Evolutionary conservation across 2,888 invertebrate species (phyloP).

Genomic region (Pasiphila rectangulata): DNA sequence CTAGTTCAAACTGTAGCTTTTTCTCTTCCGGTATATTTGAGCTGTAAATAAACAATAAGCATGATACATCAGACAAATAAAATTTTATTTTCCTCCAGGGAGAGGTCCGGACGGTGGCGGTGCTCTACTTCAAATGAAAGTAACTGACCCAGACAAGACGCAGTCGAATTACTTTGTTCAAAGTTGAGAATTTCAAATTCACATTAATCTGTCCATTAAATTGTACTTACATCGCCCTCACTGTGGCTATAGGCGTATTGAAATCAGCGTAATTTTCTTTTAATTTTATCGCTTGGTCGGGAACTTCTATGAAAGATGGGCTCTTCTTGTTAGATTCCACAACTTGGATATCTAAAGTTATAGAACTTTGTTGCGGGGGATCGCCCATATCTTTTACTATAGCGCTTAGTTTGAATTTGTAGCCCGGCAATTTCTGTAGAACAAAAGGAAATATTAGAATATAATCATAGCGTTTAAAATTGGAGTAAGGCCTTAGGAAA

Average conservation of each 20-base stretch:
- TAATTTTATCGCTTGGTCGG: constrained; percentile 83
- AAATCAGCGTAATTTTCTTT: constrained; percentile 89
- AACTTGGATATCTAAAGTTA: constrained; percentile 90
- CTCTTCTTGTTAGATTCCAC: constrained; percentile 93
- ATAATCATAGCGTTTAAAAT: no score
- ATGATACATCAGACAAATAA: constrained; percentile 28
- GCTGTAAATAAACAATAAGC: constrained; percentile 52
- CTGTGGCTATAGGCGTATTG: constrained; percentile 84
- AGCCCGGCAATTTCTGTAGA: constrained; percentile 81
- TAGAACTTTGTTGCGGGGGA: constrained; percentile 83
- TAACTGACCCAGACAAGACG: constrained; percentile 27
- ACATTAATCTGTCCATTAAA: constrained; percentile 35
- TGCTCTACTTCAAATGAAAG: constrained; percentile 24
- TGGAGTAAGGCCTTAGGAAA: no score
- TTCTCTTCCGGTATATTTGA: constrained; percentile 89
- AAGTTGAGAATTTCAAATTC: constrained; percentile 33
- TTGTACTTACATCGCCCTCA: constrained; percentile 85
- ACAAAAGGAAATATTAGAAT: constrained; percentile 30
- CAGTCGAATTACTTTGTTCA: constrained; percentile 27
- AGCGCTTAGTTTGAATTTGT: constrained; percentile 86
- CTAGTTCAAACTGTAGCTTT: constrained; percentile 88
- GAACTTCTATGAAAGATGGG: constrained; percentile 85
- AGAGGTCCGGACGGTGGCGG: constrained; percentile 13
- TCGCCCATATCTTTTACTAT: constrained; percentile 89
- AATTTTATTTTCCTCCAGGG: constrained; percentile 25